phyloP scores from a whole-genome alignment of 2,888 invertebrate genomes.

The Drosophila setosimentum region DNA sequence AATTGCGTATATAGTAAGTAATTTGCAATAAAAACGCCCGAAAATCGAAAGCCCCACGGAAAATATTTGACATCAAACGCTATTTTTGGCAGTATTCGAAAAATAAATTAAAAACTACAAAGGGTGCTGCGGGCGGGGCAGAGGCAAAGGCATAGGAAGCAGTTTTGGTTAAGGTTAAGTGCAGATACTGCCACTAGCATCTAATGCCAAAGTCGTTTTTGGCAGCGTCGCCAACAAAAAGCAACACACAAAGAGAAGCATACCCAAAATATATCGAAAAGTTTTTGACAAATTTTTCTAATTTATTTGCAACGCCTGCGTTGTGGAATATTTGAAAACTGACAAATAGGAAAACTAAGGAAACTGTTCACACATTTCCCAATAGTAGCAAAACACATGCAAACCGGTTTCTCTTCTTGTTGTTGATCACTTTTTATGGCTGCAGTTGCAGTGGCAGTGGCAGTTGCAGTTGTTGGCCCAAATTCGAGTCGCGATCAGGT shows the following conservation, averaged over 20 bases:
- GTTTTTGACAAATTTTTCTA: slow-evolving; percentile 67
- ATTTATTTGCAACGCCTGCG: slow-evolving; percentile 55
- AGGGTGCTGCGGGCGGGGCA: not conserved
- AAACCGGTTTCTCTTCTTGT: slow-evolving; percentile 50
- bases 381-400: not conserved
- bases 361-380: slow-evolving; percentile 35
- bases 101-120: slow-evolving; percentile 7
- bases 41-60: slow-evolving; percentile 17
- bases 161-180: slow-evolving; percentile 73
- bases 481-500: slow-evolving; percentile 45
- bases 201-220: slow-evolving; percentile 64
- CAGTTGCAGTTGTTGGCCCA: slow-evolving; percentile 31
- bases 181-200: slow-evolving; percentile 42
- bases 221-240: slow-evolving; percentile 65
- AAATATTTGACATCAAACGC: slow-evolving; percentile 57
- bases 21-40: slow-evolving; percentile 49
- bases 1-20: slow-evolving; percentile 64
- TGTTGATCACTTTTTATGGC: slow-evolving; percentile 27
- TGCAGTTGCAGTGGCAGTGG: slow-evolving; percentile 1
- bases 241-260: slow-evolving; percentile 22
- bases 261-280: slow-evolving; percentile 6
- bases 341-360: slow-evolving; percentile 31
- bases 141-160: not conserved
- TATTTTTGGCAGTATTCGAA: slow-evolving; percentile 45
- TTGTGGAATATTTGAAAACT: slow-evolving; percentile 6